Base-by-base conservation (phyloP, 2,797 vertebrate species). In the Delichon dasypus region DNA sequence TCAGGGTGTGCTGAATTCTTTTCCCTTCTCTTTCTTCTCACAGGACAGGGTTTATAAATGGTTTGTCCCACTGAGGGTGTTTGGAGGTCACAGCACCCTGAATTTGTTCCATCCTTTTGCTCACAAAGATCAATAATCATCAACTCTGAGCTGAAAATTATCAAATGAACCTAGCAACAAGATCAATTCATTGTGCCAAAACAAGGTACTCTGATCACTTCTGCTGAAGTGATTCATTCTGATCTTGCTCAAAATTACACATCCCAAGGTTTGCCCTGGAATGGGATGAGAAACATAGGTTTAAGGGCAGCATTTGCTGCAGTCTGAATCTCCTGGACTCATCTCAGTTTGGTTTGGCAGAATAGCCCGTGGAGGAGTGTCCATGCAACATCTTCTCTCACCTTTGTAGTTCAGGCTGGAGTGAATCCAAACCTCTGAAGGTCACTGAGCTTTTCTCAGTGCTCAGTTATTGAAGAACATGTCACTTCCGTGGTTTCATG, bases 341-440 rank as follows among this genome's bases (percentile, higher is more conserved):
- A 44, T 16, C 23, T 27, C 34, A 23, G 8, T 67, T 71, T 16
- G 13, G 3, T 44, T 77, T 9, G 3, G 29, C 1, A 19, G 66
- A 74, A 23, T 38, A 36, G 47, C 2, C 2, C 2, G 2, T 14
- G 17, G 9, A 26, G 9, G 5, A 61, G 7, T 2, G 3, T 50
- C 5, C 2, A 20, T 44, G 12, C 36, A 78, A 15, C 25, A 47
- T 13, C 48, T 22, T 58, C 57, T 32, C 70, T 78, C 50, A 23
- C 30, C 61, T 73, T 42, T 73, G 29, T 23, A n/a, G 65, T 2
- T 32, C 40, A 57, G 66, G 27, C 16, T 20, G 2, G 47, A 62
- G 38, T 7, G 9, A 83, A 38, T n/a, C 5, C 30, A 77, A 70
- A 70, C 32, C 9, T 42, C 34, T 47, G 25, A 48, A 86, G 5